A percentile compares a stretch with the other conserved stretches of the same genome.
Evolutionary conservation across 2,113 vertebrate genomes (phyloP).

Genomic region (Antidorcas marsupialis): DNA sequence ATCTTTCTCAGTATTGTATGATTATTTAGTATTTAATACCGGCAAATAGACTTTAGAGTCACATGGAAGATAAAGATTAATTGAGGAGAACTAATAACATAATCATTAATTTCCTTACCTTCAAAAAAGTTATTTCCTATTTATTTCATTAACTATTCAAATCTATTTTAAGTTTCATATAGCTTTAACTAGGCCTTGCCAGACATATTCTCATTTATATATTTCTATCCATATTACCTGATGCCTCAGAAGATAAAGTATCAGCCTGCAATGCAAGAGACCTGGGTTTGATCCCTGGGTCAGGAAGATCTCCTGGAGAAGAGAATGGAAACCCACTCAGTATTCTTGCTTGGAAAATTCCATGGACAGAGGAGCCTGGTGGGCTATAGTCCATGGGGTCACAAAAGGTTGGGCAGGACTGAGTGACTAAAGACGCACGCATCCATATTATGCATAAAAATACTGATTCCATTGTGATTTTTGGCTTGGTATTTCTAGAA

Average conservation of each 20-base stretch:
- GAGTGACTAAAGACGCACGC: not conserved
- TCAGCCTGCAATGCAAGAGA: not conserved
- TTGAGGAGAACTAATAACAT: not conserved
- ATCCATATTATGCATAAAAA: not conserved
- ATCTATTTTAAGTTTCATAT: not conserved
- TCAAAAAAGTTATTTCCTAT: not conserved
- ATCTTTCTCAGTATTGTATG: not conserved
- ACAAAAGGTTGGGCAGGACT: not conserved
- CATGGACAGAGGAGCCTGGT: not conserved
- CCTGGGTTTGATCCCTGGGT: not conserved
- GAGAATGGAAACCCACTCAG: not conserved
- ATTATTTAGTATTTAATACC: not conserved
- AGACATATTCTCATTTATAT: not conserved
- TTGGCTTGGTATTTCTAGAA: not conserved
- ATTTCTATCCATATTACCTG: not conserved
- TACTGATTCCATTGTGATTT: not conserved
- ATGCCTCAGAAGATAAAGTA: not conserved
- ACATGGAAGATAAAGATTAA: not conserved
- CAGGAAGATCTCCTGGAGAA: not conserved
- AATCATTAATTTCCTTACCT: not conserved
- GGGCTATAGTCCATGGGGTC: not conserved
- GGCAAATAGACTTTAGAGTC: not conserved
- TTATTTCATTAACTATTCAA: not conserved
- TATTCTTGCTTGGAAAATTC: not conserved
- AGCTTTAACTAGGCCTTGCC: not conserved